These are phyloP conservation scores for Lottia scabra DNA, from an alignment of 2,888 invertebrate genomes.

Conservation along the genomic window DNA sequence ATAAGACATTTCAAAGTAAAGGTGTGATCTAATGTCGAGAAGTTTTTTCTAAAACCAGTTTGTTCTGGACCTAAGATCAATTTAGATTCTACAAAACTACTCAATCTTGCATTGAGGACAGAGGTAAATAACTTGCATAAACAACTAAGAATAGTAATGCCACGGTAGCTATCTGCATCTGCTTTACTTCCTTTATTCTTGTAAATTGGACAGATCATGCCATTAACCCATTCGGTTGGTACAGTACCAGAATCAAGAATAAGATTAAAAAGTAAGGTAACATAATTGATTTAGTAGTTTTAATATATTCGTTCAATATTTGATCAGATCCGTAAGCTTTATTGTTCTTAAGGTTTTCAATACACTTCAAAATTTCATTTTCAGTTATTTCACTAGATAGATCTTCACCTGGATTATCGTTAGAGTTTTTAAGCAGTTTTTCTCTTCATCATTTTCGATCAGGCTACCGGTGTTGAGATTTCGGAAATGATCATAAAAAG, in stretches of 20 bases:
- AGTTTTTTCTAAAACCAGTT: slow-evolving; percentile 4
- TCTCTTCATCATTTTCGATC: too few species aligned
- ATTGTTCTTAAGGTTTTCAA: slow-evolving; percentile 8
- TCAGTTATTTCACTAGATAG: not conserved
- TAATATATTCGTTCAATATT: slow-evolving; percentile 19
- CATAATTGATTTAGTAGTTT: not conserved
- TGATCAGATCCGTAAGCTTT: slow-evolving; percentile 10
- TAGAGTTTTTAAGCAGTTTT: too few species aligned
- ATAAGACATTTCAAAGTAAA: slow-evolving; percentile 9
- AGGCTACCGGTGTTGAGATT: too few species aligned
- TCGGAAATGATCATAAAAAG: too few species aligned
- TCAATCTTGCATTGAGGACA: not conserved
- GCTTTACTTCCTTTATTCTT: slow-evolving; percentile 13
- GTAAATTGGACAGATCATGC: slow-evolving; percentile 11
- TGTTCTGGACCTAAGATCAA: not conserved
- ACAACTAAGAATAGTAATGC: slow-evolving; percentile 10
- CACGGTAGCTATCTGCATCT: slow-evolving; percentile 17
- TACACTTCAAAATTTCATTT: slow-evolving; percentile 9
- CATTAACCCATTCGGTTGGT: slow-evolving; percentile 4
- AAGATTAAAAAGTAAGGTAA: slow-evolving; percentile 13
- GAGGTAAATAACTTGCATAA: not conserved
- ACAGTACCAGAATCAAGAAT: slow-evolving; percentile 16
- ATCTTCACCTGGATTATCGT: too few species aligned
- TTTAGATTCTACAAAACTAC: not conserved
- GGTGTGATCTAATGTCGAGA: slow-evolving; percentile 8